Evolutionary conservation across 2,888 invertebrate genomes (phyloP), one percentile per base, ranked within the genome.

Genomic region (Formica aserva): DNA sequence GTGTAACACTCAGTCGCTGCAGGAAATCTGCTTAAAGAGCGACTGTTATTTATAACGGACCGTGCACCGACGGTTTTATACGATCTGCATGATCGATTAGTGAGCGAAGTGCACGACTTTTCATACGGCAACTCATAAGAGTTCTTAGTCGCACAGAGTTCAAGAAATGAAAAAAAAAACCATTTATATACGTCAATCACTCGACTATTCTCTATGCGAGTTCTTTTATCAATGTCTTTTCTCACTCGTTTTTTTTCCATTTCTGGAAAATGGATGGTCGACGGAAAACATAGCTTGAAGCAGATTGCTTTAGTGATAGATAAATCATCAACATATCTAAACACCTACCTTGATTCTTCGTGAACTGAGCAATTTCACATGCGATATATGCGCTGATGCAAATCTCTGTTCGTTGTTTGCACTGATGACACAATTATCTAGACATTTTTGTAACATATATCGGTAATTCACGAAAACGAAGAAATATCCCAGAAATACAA

Each of bases 1-100:
- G 55, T 52, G n/a, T 83, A 87, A 81, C 84, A 81, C 63, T 85
- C 67, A 52, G 38, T 57, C 72, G 77, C 60, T 57, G 65, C 62
- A 63, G 62, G 8, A 41, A 69, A 82, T 65, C 66, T 77, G 60
- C 78, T 32, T 26, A 45, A 71, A 60, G 26, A 60, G 32, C 78
- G 60, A 80, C 57, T 71, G 45, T 71, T 62, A 62, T 45, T 80
- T 41, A 66, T 60, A 62, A 62, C 15, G 41, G 32, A 60, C 48
- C 52, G 32, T 32, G 60, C 22, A 45, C 13, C 35, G 18, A 22
- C 22, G 65, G 48, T 48, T 76, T 65, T 52, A 65, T 48, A 72
- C 78, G 26, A 71, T 60, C 57, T 62, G 71, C 67, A 55, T 55
- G n/a, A 55, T 77, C 41, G 57, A 29, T 71, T 62, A 71, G 71